Base-by-base conservation (phyloP, 2,797 vertebrate genomes). In the Hippopotamyrus pictus region DNA sequence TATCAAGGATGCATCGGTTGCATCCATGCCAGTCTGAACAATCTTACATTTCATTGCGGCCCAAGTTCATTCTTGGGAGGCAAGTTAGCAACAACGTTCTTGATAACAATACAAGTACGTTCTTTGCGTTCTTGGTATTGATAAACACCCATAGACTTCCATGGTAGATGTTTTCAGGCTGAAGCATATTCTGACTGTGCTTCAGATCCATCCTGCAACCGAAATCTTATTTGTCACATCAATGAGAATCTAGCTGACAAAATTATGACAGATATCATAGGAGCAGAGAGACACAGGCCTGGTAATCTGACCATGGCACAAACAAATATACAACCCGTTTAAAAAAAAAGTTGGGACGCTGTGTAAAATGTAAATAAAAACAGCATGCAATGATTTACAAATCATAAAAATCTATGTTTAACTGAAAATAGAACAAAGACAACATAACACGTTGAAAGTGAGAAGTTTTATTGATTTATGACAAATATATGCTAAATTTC, bases 251-350 rank as follows among this genome's bases (percentile, higher is more conserved):
- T 88, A 92, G 89, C 90, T 90, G 92, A 90, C 89, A 90, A 87
- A 37, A 90, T 92, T 94, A 92, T 92, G 93, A 94, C 92, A 89
- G 92, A 92, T 93, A 93, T 91, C 89, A 93, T 91, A 86, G 88
- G 89, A 90, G 90, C 91, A 91, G 73, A 90, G 53, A 89, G 91
- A 91, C 91, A 91, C 88, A 51, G 89, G 69, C 88, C 89, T 87
- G 90, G 92, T 88, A 82, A 90, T 89, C 44, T 2, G 25, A 65
- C 89, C 91, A 88, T 91, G 93, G 93, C 90, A 82, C 89, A 92
- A 90, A 89, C 57, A 91, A 90, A 93, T 94, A 90, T 91, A 41
- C 37, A 29, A 41, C 12, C 12, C 4, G 1, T 12, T 76, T 1
- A 0, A 1, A 8, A 62, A 62, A 22, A 62, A 57, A 57, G 5